Percentiles rank a stretch among this genome's conserved stretches.
Evolutionary conservation across 2,888 invertebrate genomes (phyloP).

Genomic region (Augochlorella aurata): DNA sequence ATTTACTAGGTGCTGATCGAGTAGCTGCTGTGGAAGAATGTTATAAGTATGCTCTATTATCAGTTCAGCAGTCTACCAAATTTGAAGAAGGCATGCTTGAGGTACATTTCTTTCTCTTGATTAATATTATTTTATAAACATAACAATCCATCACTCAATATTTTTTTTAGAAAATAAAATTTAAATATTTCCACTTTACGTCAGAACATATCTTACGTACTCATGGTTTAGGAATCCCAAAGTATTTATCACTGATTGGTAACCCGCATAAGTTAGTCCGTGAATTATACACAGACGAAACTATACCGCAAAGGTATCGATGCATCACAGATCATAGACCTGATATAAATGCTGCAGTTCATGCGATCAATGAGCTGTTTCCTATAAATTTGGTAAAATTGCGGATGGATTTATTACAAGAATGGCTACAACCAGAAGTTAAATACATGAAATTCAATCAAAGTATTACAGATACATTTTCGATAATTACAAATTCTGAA

Average conservation of each 20-base stretch:
- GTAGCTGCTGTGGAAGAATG: slow-evolving; percentile 83
- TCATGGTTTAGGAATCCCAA: slow-evolving; percentile 80
- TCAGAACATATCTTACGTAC: slow-evolving; percentile 82
- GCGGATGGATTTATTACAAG: slow-evolving; percentile 79
- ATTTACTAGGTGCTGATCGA: slow-evolving; percentile 82
- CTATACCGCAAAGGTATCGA: slow-evolving; percentile 80
- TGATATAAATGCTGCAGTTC: slow-evolving; percentile 83
- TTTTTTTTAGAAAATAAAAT: slow-evolving; percentile 80
- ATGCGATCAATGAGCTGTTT: slow-evolving; percentile 80
- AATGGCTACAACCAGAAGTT: slow-evolving; percentile 77
- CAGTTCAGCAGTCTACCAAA: slow-evolving; percentile 46
- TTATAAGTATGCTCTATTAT: slow-evolving; percentile 80
- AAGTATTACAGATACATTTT: slow-evolving; percentile 69
- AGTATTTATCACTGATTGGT: slow-evolving; percentile 81
- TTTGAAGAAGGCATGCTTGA: slow-evolving; percentile 55
- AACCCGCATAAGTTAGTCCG: slow-evolving; percentile 81
- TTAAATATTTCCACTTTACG: slow-evolving; percentile 81
- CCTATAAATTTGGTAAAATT: slow-evolving; percentile 79
- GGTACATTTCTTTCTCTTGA: slow-evolving; percentile 45
- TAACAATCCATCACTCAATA: slow-evolving; percentile 2
- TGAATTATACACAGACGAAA: slow-evolving; percentile 82
- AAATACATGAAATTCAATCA: slow-evolving; percentile 66
- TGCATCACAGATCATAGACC: slow-evolving; percentile 75
- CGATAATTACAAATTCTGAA: slow-evolving; percentile 38
- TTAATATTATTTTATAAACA: not conserved